Base-by-base conservation (phyloP, 2,797 vertebrate species). In the Phrynocephalus guinanensis region DNA sequence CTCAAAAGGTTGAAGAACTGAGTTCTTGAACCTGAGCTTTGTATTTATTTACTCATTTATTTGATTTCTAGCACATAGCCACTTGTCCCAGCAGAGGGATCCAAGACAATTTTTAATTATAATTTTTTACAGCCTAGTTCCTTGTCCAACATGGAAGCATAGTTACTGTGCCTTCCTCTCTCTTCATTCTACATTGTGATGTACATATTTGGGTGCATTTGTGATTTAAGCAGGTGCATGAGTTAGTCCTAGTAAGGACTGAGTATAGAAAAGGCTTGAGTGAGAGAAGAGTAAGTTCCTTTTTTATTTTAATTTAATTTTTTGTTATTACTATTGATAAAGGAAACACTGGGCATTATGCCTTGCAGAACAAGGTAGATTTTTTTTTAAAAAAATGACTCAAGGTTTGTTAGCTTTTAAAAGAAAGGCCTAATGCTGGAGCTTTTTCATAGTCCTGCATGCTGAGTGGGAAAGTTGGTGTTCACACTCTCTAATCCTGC, bases 381-480 rank as follows among this genome's bases (percentile, higher is more conserved):
- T 16, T 63, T 63, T 60, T 15, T 60, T 33, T 33, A 63, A 63
- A 9, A 56, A 63, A 63, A 63, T 87, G 72, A 85, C 66, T 44
- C 24, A 84, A 60, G 33, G 91, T 91, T 88, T 75, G 79, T 87
- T 13, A 28, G 44, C 28, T 89, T 92, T 88, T 90, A 90, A 79
- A 71, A 56, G 13, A 91, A 89, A 85, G 4, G 78, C 91, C 26
- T 56, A 72, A 1, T 79, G 82, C 88, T 84, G 38, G 87, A 83
- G 82, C 60, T 89, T 92, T 94, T 95, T 91, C 63, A 91, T 63
- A 60, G 5, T n/a, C 82, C 85, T 90, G 77, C 86, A 6, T 71
- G 73, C 83, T 90, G 89, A 89, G 84, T 0, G 2, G 92, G 87
- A 88, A 86, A 80, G 93, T 71, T 38, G 86, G 48, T 66, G 89